Evolutionary conservation across 2,888 invertebrate genomes (phyloP), one percentile per base, ranked within the genome.

Genomic region (Rhagophthalmus giganteus): DNA sequence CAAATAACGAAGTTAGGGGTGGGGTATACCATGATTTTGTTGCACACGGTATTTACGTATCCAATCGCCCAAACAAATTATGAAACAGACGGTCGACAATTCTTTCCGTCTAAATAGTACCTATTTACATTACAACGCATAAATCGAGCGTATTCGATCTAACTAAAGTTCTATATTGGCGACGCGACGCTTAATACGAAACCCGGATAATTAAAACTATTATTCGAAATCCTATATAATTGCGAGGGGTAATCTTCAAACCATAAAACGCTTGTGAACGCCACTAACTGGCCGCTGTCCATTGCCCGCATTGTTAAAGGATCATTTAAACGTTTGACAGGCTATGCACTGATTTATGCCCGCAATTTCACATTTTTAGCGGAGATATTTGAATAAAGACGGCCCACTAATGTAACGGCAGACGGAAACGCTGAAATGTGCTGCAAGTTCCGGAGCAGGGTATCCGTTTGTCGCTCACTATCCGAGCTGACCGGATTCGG

Each of bases 321-420:
- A 66, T 71, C 70, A 72, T 73, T 71, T 71, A 69, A 59, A 65
- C 70, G 67, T 71, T 71, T 71, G 71, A 70, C 64, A 51, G 51
- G 45, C 45, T 52, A 46, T 50, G 41, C 51, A 46, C 54, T 63
- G 63, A 64, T 64, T 63, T 64, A 64, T 59, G 41, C 26, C 45
- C 31, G 46, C 51, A 58, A 55, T 59, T 60, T 51, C 45, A 55
- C 49, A 62, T 57, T 62, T 61, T 61, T 57, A 53, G 50, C 45
- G 38, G 52, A 54, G 54, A 42, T 47, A 58, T 60, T 58, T 58
- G 40, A 59, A 61, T 61, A 59, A 54, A 52, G 54, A 55, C 57
- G 53, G 50, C 42, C 47, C 32, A 57, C 48, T 60, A 59, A 55
- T 57, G 49, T 47, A 32, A 20, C 41, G 39, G 42, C 38, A 45